Evolutionary conservation across 2,888 invertebrate species (phyloP), one percentile per base, ranked within the genome.

Genomic region (Sphinx pinastri): DNA sequence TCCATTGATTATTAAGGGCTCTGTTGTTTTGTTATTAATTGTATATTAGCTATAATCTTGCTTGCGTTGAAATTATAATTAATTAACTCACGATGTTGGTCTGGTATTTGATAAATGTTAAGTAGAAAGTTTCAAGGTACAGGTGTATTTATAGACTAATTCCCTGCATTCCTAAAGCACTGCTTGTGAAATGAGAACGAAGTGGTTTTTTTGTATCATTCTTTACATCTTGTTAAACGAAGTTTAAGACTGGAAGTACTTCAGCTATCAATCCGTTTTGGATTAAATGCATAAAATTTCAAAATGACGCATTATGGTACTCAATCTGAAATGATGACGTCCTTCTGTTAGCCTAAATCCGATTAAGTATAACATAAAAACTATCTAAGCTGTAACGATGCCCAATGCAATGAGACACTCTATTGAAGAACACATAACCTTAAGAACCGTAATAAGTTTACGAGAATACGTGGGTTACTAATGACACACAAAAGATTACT

Each of bases 1-100:
- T 77, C 78, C 79, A 81, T 83, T 77, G 84, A 80, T 83, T 86
- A 84, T 81, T 85, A 82, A 79, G 80, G 77, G 79, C 81, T 81
- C 83, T 84, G 16, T 84, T 85, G 84, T 85, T 82, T 81, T 59
- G 13, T 59, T 69, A 60, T 71, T 70, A 71, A 71, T 68, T 66
- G 57, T 71, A 60, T 31, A 47, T 31, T 59, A 14, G 14, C 13
- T 10, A 49, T 68, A 31, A 68, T 59, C 13, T 52, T n/a, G 38
- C 25, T 38, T 54, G 52, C 8, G 8, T 69, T 71, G 60, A 69
- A 67, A 49, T 63, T 12, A 25, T 49, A 63, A 13, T 49, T 19
- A 60, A 63, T 63, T 63, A 47, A 49, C 16, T 63, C 49, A 63
- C 63, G 63, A 63, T 13, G 58, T 49, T 63, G 60, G 47, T 49